Evolutionary conservation across 2,888 invertebrate genomes (phyloP).

Genomic region (Netelia inedita): DNA sequence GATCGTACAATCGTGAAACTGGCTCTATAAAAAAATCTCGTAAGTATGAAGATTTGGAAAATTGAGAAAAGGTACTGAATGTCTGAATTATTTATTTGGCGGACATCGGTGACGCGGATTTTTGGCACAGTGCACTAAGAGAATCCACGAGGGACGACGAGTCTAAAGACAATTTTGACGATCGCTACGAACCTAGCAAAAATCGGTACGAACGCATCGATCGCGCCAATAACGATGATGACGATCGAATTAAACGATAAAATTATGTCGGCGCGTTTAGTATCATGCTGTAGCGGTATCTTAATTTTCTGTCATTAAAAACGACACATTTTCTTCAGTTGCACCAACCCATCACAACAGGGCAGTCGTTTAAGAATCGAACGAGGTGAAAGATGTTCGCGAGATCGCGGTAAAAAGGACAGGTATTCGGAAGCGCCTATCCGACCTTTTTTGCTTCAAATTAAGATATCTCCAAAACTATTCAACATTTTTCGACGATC

Average conservation of each 20-base stretch:
- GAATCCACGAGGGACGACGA: constrained; percentile 67
- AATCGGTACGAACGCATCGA: constrained; percentile 64
- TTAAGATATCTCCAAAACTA: too few species aligned
- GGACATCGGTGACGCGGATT: constrained; percentile 30
- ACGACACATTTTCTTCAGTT: constrained; percentile 1
- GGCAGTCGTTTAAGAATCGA: constrained; percentile 70
- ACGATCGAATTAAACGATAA: constrained; percentile 60
- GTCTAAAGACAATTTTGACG: constrained; percentile 63
- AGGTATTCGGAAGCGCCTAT: too few species aligned
- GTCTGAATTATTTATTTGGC: neutral
- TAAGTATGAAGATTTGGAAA: neutral
- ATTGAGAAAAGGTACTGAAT: neutral
- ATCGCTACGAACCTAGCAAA: constrained; percentile 64
- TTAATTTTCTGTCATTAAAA: too few species aligned
- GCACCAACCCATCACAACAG: constrained; percentile 55
- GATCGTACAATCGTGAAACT: constrained; percentile 53
- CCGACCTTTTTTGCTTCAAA: too few species aligned
- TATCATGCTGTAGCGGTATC: too few species aligned
- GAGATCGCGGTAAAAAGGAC: constrained; percentile 65
- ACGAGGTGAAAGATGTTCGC: constrained; percentile 69
- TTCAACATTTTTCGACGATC: too few species aligned
- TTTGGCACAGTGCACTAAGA: constrained; percentile 61
- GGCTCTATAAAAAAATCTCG: constrained; percentile 35
- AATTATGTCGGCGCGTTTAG: neutral
- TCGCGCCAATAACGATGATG: constrained; percentile 63